A percentile compares a stretch with the other conserved stretches of the same genome.
These are phyloP conservation scores for Euphonia xanthogaster DNA, from an alignment of 2,797 vertebrate species.

Conservation along the genomic window DNA sequence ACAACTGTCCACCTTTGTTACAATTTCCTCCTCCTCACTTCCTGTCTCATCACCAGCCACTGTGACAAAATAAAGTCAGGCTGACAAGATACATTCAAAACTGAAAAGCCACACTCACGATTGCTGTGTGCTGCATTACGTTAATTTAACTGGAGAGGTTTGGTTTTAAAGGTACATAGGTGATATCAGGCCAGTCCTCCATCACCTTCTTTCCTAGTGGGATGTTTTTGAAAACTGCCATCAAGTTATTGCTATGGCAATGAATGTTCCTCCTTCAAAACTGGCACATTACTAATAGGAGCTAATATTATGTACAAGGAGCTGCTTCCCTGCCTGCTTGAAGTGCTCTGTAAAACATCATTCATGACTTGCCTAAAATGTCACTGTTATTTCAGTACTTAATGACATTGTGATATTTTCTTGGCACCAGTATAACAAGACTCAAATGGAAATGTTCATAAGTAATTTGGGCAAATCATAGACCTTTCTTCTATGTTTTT, in stretches of 20 bases:
- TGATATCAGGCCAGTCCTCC: not conserved
- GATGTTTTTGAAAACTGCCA: not conserved
- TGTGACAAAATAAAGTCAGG: not conserved
- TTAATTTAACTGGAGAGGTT: not conserved
- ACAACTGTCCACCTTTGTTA: not conserved
- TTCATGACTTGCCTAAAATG: not conserved
- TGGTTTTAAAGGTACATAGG: not conserved
- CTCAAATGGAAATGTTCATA: not conserved
- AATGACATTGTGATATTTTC: not conserved
- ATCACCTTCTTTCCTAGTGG: not conserved
- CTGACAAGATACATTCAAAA: not conserved
- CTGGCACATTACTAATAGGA: not conserved
- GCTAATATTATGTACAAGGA: not conserved
- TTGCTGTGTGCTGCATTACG: not conserved
- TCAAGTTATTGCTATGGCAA: slow-evolving; percentile 18
- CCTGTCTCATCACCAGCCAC: not conserved
- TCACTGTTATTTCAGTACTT: not conserved
- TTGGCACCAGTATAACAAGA: not conserved
- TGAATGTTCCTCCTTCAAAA: slow-evolving; percentile 29
- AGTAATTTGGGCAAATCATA: not conserved
- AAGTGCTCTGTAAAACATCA: not conserved
- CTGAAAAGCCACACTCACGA: not conserved
- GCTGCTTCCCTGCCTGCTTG: not conserved
- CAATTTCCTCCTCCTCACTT: not conserved
- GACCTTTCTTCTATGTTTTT: not conserved